Conservation (phyloP, 1,140 invertebrate genomes). For the Apocrypta bakeri region DNA sequence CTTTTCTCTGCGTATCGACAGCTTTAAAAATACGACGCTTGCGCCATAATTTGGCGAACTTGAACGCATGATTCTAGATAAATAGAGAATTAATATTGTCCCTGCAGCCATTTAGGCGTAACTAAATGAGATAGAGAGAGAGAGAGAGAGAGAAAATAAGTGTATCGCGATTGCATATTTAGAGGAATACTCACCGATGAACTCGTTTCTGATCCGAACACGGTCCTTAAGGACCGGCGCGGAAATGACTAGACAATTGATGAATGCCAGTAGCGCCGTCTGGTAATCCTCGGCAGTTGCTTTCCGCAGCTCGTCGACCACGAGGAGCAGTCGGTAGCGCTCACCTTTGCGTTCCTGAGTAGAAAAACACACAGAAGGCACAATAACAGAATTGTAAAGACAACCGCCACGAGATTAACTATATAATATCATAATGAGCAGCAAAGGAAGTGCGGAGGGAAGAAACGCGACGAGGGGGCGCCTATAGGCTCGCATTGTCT, state of each 20-base stretch:
- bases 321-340: conserved; percentile 89
- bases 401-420: background rate
- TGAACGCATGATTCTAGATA: too few relatives aligned
- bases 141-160: too few relatives aligned
- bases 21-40: too few relatives aligned
- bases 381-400: background rate
- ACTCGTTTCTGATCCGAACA: conserved; percentile 92
- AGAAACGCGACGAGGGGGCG: background rate
- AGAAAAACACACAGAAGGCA: background rate
- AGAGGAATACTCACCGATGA: conserved; percentile 83
- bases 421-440: background rate
- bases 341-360: conserved; percentile 85
- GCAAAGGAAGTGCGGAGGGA: conserved; percentile 8
- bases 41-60: too few relatives aligned
- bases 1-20: too few relatives aligned
- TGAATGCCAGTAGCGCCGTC: conserved; percentile 92
- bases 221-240: conserved; percentile 89
- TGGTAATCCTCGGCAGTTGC: conserved; percentile 89
- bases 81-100: too few relatives aligned
- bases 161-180: too few relatives aligned
- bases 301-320: conserved; percentile 90
- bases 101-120: too few relatives aligned
- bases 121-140: too few relatives aligned
- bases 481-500: too few relatives aligned
- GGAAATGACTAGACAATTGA: conserved; percentile 97